phyloP scores from a whole-genome alignment of 2,888 invertebrate species.

The Hedychridium roseum region DNA sequence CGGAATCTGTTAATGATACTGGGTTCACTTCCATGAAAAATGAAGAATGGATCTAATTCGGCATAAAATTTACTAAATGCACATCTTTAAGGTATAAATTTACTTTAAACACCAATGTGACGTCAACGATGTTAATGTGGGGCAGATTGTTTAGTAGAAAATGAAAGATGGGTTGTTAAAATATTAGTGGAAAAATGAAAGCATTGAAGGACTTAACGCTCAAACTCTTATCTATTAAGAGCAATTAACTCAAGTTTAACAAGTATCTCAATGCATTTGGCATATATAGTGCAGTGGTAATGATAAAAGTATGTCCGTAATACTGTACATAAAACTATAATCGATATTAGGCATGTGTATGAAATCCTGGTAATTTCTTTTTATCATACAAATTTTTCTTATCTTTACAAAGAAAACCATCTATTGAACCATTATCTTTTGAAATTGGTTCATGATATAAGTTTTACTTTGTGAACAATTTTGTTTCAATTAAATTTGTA shows the following conservation, averaged over 20 bases:
- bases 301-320: conserved; percentile 8
- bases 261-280: conserved; percentile 9
- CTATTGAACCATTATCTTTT: no score
- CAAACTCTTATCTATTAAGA: conserved; percentile 20
- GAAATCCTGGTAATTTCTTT: no score
- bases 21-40: conserved; percentile 21
- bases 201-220: conserved; percentile 12
- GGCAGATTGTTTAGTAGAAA: conserved; percentile 5
- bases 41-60: conserved; percentile 26
- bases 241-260: conserved; percentile 29
- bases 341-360: no score
- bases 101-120: conserved; percentile 23
- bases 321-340: no score
- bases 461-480: no score
- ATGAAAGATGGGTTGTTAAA: background rate
- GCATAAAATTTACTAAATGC: conserved; percentile 10
- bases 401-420: no score
- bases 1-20: conserved; percentile 29
- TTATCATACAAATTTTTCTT: no score
- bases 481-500: no score
- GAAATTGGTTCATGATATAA: no score
- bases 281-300: conserved; percentile 8
- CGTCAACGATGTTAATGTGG: conserved; percentile 4
- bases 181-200: conserved; percentile 12
- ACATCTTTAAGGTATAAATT: conserved; percentile 14